Base-by-base conservation (phyloP, 2,797 vertebrate genomes). In the Acanthurus tractus region DNA sequence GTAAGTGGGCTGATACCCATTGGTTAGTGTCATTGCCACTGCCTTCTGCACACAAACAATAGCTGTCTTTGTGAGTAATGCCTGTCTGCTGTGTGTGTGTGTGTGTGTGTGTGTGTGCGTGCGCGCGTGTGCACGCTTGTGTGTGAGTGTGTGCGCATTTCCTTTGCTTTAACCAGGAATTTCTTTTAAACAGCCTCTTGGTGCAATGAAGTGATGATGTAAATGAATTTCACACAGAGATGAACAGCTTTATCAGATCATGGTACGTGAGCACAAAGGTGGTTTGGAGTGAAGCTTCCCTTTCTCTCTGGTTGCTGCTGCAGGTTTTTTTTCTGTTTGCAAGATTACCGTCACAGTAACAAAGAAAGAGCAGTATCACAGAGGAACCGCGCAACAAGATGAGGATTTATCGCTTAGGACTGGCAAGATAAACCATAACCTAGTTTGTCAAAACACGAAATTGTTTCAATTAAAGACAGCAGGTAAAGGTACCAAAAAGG, bases 41-140 rank as follows among this genome's bases (percentile, higher is more conserved):
- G 88, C 89, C 79, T 84, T 88, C 86, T 88, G 81, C 70, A 79
- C 73, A 78, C 62, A 87, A 63, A 94, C 92, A 94, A 93, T 85
- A 81, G 79, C 38, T 12, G 77, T 65, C 93, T 93, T 93, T 93
- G 92, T 93, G 71, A 74, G 50, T 73, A 65, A 80, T 36, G 79
- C 74, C 58, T 79, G 49, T 52, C 67, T 71, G 56, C 49, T 64
- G 54, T 62, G 65, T 66, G 62, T 59, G 59, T 72, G 63, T 56
- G 73, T 49, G 64, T 12, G 63, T 73, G 56, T 36, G 54, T 45
- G 71, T 52, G 69, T 62, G 57, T 64, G 70, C 49, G 78, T 65
- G 50, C 34, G 29, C 42, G 70, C 34, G 48, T 36, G 40, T 22
- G 49, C 48, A 6, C 29, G 29, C 29, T 34, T 34, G 6, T 34